Conservation (phyloP, 2,888 invertebrate genomes). For the Orchesella flavescens region DNA sequence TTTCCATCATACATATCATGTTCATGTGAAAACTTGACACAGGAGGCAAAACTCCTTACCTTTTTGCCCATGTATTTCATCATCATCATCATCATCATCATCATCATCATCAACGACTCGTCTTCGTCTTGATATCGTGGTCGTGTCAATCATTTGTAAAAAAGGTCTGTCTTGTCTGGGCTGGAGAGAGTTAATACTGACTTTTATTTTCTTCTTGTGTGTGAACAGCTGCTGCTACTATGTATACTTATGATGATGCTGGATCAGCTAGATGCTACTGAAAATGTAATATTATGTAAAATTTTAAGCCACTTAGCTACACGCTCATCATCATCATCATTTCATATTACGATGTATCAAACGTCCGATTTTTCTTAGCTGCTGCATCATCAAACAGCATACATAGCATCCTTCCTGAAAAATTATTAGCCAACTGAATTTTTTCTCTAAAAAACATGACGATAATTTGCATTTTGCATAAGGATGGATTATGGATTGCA, state of each 20-base stretch:
- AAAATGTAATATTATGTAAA: constrained; percentile 34
- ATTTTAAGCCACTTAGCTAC: constrained; percentile 22
- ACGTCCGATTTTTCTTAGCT: background rate
- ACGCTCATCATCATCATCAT: constrained; percentile 15
- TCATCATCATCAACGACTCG: no score
- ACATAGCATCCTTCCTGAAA: background rate
- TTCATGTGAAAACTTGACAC: no score
- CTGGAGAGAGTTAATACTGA: background rate
- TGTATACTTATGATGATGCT: constrained; percentile 26
- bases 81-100: no score
- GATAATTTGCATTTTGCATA: constrained; percentile 11
- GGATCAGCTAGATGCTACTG: constrained; percentile 27
- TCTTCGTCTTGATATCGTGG: no score
- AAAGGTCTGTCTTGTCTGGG: constrained; percentile 6
- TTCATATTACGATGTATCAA: background rate
- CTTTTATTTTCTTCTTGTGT: constrained; percentile 4
- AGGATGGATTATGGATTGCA: no score
- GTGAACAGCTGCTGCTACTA: constrained; percentile 50
- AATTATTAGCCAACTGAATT: background rate
- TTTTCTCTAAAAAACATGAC: background rate
- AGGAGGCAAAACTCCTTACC: background rate
- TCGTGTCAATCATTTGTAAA: constrained; percentile 50
- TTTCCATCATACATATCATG: no score
- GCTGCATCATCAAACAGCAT: background rate
- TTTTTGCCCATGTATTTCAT: constrained; percentile 14